Base-by-base conservation (phyloP, 2,113 vertebrate species). In the Pedetes capensis region DNA sequence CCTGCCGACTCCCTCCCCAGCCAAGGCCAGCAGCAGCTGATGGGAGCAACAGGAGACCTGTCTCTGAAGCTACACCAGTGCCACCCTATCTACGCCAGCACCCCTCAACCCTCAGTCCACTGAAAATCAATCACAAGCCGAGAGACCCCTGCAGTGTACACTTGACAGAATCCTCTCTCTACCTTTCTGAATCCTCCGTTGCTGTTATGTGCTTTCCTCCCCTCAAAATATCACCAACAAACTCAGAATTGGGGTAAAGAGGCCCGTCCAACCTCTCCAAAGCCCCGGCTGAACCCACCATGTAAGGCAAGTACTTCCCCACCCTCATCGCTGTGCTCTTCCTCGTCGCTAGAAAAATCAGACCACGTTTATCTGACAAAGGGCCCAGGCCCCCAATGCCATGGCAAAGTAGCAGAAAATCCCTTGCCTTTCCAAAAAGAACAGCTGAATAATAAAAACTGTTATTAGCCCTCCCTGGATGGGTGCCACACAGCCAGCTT, bases 391-490 rank as follows among this genome's bases (percentile, higher is more conserved):
- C 81, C 55, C 13, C 44, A 81, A 85, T 4, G 86, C 32, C 57
- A 61, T 5, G 14, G 88, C 51, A 18, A 79, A 87, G 80, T 0
- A 37, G 87, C n/a, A 94, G 76, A 51, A 79, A 84, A 61, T 12
- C 55, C 13, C 66, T n/a, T 23, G 78, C 63, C 83, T n/a, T 94
- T 87, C 83, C 76, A 81, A 57, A 94, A 84, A 23, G 53, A 93
- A 87, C 23, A 68, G 87, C 0, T 94, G 87, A 93, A 34, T 13
- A 57, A 63, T 64, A 76, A 71, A 93, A 92, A 61, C 91, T 86
- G 91, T 64, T 76, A 85, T 27, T 66, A 94, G 92, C 47, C 87
- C 90, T 96, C 47, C 87, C 90, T 96, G 95, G 95, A 71, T 2
- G 0, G 0, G 39, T 1, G 93, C 97, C 95, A 80, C 0, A 0